Base-by-base conservation (phyloP, 2,888 invertebrate species). In the Epinotia brunnichana region DNA sequence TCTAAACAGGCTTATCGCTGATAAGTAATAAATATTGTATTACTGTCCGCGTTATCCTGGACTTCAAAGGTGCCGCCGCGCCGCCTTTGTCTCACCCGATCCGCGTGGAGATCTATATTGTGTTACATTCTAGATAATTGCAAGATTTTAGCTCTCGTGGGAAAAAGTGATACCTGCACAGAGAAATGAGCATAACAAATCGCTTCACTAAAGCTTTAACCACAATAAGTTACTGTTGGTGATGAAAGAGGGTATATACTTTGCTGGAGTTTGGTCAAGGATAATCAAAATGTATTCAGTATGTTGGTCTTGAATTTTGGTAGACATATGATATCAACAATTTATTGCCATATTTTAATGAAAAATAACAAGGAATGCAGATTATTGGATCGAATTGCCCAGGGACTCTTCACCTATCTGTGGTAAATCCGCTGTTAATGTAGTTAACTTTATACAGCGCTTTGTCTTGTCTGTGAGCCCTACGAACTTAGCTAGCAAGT, bases 21-120 rank as follows among this genome's bases (percentile, higher is more conserved):
- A 85, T 85, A 81, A 83, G 82, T 82, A 79, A 79, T 82, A 79
- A 81, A 81, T 84, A 85, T 83, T 79, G 79, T 82, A 82, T 86
- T 85, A 85, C 83, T 82, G 87, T 86, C 85, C 79, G 35, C 35
- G 87, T 85, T 76, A 84, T 82, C 80, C 82, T 77, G 77, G 76
- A 76, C 76, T 80, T 79, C 78, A 83, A 84, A 82, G 63, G 60
- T 0, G 64, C 87, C 87, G 86, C 73, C 76, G 71, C 63, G 69
- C 71, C 62, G 75, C 80, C 70, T 80, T 79, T 61, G 77, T 81
- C 82, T 82, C 79, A 80, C 77, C 74, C 74, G 41, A 54, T 54
- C 44, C 48, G 53, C 1, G 19, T 10, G 1, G 13, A 57, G 24
- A 57, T 24, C 57, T 29, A 35, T 48, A 62, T 72, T 56, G 41